Base-by-base conservation (phyloP, 2,888 invertebrate species). In the Embidobia sp. region DNA sequence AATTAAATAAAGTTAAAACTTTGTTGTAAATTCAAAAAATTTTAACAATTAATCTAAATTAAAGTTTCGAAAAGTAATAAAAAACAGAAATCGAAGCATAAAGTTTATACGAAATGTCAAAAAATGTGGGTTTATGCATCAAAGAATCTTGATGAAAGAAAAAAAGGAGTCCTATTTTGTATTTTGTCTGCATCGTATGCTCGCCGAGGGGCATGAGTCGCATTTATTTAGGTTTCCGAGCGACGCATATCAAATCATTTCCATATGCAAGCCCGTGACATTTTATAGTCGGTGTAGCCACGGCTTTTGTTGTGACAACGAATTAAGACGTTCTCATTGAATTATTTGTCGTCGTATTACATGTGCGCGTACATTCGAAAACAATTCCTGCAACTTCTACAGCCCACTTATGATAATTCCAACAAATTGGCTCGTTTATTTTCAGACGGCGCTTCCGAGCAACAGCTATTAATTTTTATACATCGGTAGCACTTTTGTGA, bases 211-310 rank as follows among this genome's bases (percentile, higher is more conserved):
- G 63, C 63, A 64, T 49, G 69, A 76, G 51, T 27, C n/a, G 57
- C 70, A 76, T 76, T 76, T 70, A 76, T 70, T 76, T 70, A 64
- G 64, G 76, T 76, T 63, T 61, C 57, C 53, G 53, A 75, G 67
- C 55, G 29, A 57, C 57, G 69, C 69, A 76, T 64, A 69, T 70
- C 69, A 69, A 69, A 63, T 76, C 69, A 53, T 76, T 70, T 70
- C 63, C 57, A 75, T 57, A 46, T 26, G 53, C 61, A 49, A 35
- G 29, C 55, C 46, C 26, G 55, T 48, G 75, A 67, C 61, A 63
- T 69, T 63, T 75, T 48, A 33, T 46, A 31, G 51, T 35, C 26
- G n/a, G 22, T 2, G n/a, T 7, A 44, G 55, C 46, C 15, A 53
- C 44, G 51, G 42, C 57, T 73, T 51, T 74, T 67, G 66, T 67